Evolutionary conservation across 2,888 invertebrate genomes (phyloP), one percentile per base, ranked within the genome.

Genomic region (Sphaeridia pumilis): DNA sequence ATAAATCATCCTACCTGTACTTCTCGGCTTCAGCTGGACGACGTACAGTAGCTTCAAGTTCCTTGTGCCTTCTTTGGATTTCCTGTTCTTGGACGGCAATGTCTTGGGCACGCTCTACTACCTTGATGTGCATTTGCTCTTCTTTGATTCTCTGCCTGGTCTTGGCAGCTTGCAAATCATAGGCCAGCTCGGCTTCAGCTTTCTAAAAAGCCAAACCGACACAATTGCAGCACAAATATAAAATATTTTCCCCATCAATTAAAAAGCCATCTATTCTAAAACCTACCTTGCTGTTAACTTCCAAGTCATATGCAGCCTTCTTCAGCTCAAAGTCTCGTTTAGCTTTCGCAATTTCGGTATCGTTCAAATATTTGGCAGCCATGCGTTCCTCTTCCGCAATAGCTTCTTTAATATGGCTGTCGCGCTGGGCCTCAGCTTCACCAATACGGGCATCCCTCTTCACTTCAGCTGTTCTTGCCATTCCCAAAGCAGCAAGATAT

Each of bases 21-120:
- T 90, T 93, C 71, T 97, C 95, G 3, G 95, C 95, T 73, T 95
- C 93, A 0, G 95, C 64, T 25, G 64, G 64, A 43, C 62, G 34
- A 21, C 88, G 80, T 3, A 97, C 76, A 2, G 87, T 92, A 0
- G 95, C 90, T 68, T 95, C 94, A 22, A 97, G 74, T 70, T 95
- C 95, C 58, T 83, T 82, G 72, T 94, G 90, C 25, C 85, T 81
- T 58, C 95, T 80, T 66, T 85, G 79, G 65, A 93, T 93, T 74
- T 97, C 95, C 75, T 95, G 94, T 65, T 94, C 92, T 70, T 94
- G 93, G 0, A 97, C 88, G 47, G 83, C 82, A 67, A 95, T 94
- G 73, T 92, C 88, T 70, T 94, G 94, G 0, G 84, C 81, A 52
- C 92, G 79, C 71, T 93, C 92, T 25, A 93, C 84, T 1, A 92